Percentiles rank a stretch among this genome's conserved stretches.
Evolutionary conservation across 2,888 invertebrate genomes (phyloP).

Genomic region (Stenichneumon culpator): DNA sequence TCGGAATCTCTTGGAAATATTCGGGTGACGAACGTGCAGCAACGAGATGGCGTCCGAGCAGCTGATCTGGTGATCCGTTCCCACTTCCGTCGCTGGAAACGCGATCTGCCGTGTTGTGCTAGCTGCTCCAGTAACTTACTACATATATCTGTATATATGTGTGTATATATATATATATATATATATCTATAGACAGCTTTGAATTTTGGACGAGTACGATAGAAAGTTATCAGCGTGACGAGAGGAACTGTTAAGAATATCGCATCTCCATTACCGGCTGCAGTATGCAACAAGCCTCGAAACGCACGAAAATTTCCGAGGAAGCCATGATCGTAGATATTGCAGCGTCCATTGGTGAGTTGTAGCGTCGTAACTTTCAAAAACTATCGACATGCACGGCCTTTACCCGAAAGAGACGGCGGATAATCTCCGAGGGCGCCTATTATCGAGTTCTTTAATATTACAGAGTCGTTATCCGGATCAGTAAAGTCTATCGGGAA

Average conservation of each 20-base stretch:
- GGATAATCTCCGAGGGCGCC: neutral
- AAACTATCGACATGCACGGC: constrained; percentile 10
- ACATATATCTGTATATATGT: neutral
- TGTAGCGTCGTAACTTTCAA: neutral
- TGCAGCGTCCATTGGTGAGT: constrained; percentile 74
- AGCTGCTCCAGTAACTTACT: neutral
- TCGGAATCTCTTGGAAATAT: neutral
- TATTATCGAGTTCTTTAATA: neutral
- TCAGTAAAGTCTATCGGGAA: constrained; percentile 84
- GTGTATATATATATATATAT: neutral
- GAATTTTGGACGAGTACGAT: neutral
- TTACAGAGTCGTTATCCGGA: constrained; percentile 85
- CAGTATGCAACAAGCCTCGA: constrained; percentile 71
- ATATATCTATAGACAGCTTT: neutral
- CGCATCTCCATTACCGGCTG: constrained; percentile 4
- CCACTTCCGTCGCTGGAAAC: neutral
- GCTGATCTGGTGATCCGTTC: neutral
- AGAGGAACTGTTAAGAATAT: neutral
- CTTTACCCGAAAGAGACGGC: neutral
- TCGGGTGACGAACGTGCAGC: neutral
- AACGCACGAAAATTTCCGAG: constrained; percentile 72
- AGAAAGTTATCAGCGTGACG: neutral
- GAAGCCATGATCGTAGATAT: constrained; percentile 75
- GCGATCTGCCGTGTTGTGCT: neutral
- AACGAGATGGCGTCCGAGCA: neutral